Conservation (phyloP, 2,888 invertebrate species). For the Chydorus sphaericus region DNA sequence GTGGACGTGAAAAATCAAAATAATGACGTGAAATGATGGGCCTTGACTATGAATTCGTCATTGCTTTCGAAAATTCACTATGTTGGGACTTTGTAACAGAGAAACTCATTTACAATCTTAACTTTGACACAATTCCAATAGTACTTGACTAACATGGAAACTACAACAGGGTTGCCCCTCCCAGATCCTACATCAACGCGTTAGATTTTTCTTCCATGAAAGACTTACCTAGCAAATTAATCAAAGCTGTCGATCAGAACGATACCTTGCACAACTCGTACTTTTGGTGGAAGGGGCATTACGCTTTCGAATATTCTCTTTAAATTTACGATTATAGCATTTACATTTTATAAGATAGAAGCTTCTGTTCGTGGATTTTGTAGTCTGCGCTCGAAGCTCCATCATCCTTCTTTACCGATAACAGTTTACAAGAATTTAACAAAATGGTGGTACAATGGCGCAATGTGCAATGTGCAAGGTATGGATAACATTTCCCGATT, state of each 20-base stretch:
- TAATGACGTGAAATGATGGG: conserved; percentile 30
- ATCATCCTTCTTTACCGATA: too few species aligned
- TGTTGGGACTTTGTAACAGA: conserved; percentile 34
- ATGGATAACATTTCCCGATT: too few species aligned
- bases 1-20: background rate
- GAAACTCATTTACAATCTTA: conserved; percentile 27
- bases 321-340: too few species aligned
- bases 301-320: conserved; percentile 11
- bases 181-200: conserved; percentile 23
- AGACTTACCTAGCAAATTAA: conserved; percentile 21
- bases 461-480: too few species aligned
- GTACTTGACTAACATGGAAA: conserved; percentile 23
- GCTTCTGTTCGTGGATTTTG: conserved; percentile 44
- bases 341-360: too few species aligned
- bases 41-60: conserved; percentile 31
- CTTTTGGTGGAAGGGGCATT: conserved; percentile 19
- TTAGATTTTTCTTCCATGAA: conserved; percentile 22
- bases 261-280: conserved; percentile 19
- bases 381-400: conserved; percentile 71
- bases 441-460: too few species aligned
- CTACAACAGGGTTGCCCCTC: conserved; percentile 22
- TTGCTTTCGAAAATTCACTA: conserved; percentile 33
- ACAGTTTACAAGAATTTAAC: too few species aligned
- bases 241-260: conserved; percentile 19
- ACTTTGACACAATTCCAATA: conserved; percentile 23